Evolutionary conservation across 2,797 vertebrate species (phyloP).

Genomic region (Danio albolineatus): DNA sequence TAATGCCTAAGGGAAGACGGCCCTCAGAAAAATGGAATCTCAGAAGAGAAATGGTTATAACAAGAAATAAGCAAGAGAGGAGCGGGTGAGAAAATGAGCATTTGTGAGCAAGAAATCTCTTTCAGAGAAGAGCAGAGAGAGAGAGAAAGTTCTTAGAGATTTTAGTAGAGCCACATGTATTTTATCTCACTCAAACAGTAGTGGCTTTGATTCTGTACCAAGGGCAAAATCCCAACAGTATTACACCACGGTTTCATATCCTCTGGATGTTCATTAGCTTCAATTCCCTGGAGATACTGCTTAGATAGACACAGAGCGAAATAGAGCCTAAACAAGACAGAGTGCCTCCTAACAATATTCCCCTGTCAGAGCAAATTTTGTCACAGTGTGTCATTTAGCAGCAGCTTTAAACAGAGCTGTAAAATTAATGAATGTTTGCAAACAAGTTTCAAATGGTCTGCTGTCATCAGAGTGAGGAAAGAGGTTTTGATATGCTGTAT

Average conservation of each 20-base stretch:
- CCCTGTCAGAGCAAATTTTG: not conserved
- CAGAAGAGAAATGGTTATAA: not conserved
- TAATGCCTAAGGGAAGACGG: conserved; percentile 1
- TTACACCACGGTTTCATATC: conserved; percentile 13
- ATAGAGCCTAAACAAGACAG: not conserved
- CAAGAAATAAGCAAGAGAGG: not conserved
- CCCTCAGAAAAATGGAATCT: not conserved
- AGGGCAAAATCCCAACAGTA: conserved; percentile 3
- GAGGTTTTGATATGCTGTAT: too few species aligned
- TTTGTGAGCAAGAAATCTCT: conserved; percentile 8
- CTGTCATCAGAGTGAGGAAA: too few species aligned
- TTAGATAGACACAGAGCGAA: not conserved
- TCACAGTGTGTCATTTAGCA: not conserved
- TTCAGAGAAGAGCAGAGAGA: conserved; percentile 3
- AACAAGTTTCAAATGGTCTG: not conserved
- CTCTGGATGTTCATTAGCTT: conserved; percentile 4
- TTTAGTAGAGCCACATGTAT: conserved; percentile 19
- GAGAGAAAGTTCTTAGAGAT: not conserved
- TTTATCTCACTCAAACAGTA: conserved; percentile 12
- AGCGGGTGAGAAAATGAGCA: not conserved
- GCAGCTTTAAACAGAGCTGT: not conserved
- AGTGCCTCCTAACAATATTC: conserved; percentile 3
- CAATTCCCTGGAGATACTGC: not conserved
- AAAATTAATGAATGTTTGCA: not conserved
- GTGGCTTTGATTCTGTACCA: conserved; percentile 4